Evolutionary conservation across 2,113 vertebrate species (phyloP).

Genomic region (Archilochus colubris): DNA sequence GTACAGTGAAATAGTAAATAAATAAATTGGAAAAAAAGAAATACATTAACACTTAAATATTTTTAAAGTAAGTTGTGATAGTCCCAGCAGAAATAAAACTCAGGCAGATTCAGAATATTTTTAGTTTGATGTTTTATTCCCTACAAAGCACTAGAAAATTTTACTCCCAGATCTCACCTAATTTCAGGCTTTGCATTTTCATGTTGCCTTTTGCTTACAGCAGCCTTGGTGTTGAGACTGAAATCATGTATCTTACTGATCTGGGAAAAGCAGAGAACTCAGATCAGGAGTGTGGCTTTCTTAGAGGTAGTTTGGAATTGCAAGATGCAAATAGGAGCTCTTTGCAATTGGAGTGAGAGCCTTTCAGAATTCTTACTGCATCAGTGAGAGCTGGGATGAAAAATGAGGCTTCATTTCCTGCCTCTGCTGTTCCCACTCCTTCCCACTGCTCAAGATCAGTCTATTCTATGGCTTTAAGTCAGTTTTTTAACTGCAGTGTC

Average conservation of each 20-base stretch:
- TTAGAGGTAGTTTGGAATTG: not conserved
- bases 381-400: constrained; percentile 16
- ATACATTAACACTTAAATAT: not conserved
- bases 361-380: constrained; percentile 25
- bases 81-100: not conserved
- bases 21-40: not conserved
- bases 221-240: not conserved
- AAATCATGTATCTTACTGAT: not conserved
- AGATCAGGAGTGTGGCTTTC: not conserved
- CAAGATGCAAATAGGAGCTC: constrained; percentile 51
- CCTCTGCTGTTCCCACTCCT: constrained; percentile 54
- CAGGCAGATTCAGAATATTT: not conserved
- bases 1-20: not conserved
- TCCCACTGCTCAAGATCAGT: not conserved
- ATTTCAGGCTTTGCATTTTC: not conserved
- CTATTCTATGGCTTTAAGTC: not conserved
- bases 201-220: not conserved
- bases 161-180: not conserved
- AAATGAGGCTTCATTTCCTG: constrained; percentile 38
- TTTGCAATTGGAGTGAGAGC: constrained; percentile 49
- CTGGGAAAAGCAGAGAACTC: not conserved
- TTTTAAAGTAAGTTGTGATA: not conserved
- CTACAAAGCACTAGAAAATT: not conserved
- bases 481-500: not conserved
- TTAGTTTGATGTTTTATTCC: not conserved